Evolutionary conservation across 2,888 invertebrate genomes (phyloP).

Genomic region (Morpho achilles): DNA sequence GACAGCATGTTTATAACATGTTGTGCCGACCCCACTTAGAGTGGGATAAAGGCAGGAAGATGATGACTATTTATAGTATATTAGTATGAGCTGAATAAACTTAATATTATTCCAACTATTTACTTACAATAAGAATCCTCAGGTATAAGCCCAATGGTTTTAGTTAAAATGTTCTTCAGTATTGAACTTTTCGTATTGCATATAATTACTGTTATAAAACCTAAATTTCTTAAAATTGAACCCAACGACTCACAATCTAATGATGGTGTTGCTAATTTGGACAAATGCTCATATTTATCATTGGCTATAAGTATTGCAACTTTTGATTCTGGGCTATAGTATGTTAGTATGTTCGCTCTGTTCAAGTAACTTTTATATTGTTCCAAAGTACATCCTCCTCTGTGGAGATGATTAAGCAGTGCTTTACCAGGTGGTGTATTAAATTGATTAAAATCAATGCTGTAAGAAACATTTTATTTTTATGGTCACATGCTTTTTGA

Average conservation of each 20-base stretch:
- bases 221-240: constrained; percentile 49
- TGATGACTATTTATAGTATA: too few species aligned
- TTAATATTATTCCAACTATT: neutral
- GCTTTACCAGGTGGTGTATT: constrained; percentile 55
- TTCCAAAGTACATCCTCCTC: constrained; percentile 45
- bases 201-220: constrained; percentile 56
- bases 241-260: constrained; percentile 63
- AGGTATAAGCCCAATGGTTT: constrained; percentile 48
- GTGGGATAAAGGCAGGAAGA: too few species aligned
- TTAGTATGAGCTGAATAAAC: too few species aligned
- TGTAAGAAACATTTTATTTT: neutral
- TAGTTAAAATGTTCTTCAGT: constrained; percentile 45
- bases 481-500: too few species aligned
- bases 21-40: too few species aligned
- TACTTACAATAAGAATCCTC: constrained; percentile 69
- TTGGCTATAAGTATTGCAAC: constrained; percentile 69
- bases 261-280: constrained; percentile 62
- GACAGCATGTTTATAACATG: too few species aligned
- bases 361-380: constrained; percentile 44
- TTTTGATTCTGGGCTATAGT: constrained; percentile 57
- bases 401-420: constrained; percentile 54
- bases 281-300: constrained; percentile 56
- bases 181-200: constrained; percentile 47
- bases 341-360: constrained; percentile 42
- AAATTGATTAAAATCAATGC: neutral